Conservation (phyloP, 1,140 invertebrate genomes). For the Mya arenaria region DNA sequence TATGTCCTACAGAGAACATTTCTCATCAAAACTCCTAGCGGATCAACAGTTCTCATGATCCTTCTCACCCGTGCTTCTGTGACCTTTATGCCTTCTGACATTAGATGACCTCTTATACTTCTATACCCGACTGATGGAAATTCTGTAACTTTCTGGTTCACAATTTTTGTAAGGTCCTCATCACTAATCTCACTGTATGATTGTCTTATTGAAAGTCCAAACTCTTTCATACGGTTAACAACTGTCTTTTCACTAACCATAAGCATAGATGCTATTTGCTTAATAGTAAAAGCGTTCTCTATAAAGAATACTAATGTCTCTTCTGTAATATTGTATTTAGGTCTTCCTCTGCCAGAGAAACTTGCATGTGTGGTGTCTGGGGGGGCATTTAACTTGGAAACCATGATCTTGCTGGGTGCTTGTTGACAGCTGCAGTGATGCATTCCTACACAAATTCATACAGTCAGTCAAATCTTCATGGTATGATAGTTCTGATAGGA, state of each 20-base stretch:
- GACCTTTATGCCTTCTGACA: constrained; percentile 15
- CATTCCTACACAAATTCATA: constrained; percentile 8
- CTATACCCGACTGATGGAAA: constrained; percentile 23
- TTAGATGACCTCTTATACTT: constrained; percentile 7
- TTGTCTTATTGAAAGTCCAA: constrained; percentile 17
- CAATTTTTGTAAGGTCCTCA: constrained; percentile 24
- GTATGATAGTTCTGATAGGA: constrained; percentile 28
- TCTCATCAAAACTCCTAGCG: constrained; percentile 28
- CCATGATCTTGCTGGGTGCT: background rate
- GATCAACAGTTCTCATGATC: constrained; percentile 33
- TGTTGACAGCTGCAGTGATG: constrained; percentile 2
- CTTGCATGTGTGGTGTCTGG: background rate
- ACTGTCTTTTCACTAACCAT: constrained; percentile 24
- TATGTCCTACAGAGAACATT: constrained; percentile 36
- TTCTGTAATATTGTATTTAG: constrained; percentile 18
- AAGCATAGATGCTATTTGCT: constrained; percentile 13
- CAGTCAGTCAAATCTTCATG: constrained; percentile 16
- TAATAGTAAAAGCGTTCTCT: constrained; percentile 34
- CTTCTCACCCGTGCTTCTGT: constrained; percentile 16
- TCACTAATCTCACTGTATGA: constrained; percentile 27
- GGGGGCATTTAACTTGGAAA: background rate
- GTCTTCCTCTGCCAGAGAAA: constrained; percentile 33
- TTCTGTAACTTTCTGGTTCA: constrained; percentile 4
- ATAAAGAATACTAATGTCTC: constrained; percentile 17
- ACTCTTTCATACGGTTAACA: constrained; percentile 32